These are phyloP conservation scores for Proctacanthus coquilletti DNA, from an alignment of 1,140 invertebrate genomes.

Conservation along the genomic window DNA sequence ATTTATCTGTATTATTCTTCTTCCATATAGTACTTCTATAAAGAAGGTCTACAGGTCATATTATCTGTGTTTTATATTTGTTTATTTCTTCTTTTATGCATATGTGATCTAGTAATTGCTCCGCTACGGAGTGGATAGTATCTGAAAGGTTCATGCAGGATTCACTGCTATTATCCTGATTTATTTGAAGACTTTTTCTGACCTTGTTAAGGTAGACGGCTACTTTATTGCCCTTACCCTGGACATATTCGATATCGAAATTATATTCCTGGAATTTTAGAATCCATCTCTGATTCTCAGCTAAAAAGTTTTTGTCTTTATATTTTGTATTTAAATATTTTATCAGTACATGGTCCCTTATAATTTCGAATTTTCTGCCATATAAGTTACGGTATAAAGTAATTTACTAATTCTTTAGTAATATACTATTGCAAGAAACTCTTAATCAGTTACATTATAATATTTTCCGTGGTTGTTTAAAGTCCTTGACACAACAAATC, in stretches of 20 bases:
- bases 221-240: conserved; percentile 15
- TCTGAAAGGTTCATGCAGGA: too few species aligned
- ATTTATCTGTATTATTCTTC: too few species aligned
- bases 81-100: too few species aligned
- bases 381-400: conserved; percentile 31
- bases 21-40: too few species aligned
- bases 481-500: not conserved
- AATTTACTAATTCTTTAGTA: conserved; percentile 23
- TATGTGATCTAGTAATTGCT: too few species aligned
- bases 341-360: conserved; percentile 33
- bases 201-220: conserved; percentile 15
- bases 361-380: conserved; percentile 27
- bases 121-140: too few species aligned
- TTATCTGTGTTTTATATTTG: too few species aligned
- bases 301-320: conserved; percentile 20
- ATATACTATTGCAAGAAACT: conserved; percentile 17
- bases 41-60: too few species aligned
- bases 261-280: conserved; percentile 1
- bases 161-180: too few species aligned
- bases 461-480: not conserved
- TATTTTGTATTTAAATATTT: conserved; percentile 10
- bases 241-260: conserved; percentile 13
- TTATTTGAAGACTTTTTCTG: too few species aligned
- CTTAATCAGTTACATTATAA: not conserved
- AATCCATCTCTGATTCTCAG: conserved; percentile 7